These are phyloP conservation scores for Belgica antarctica DNA, from an alignment of 2,888 invertebrate species.

Conservation along the genomic window DNA sequence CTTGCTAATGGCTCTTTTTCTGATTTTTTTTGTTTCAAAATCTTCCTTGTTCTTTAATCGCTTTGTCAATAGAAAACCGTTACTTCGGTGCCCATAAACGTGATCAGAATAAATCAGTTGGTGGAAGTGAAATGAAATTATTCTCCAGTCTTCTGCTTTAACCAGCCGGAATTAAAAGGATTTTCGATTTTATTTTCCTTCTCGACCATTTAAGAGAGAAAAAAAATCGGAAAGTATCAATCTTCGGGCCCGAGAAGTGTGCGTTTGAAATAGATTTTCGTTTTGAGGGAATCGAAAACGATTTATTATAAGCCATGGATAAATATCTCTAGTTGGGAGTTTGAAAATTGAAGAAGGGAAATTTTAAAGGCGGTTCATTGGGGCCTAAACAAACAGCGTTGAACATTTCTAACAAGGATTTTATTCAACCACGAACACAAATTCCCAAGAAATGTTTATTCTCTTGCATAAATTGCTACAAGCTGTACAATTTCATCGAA, in stretches of 20 bases:
- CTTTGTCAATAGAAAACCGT: slow-evolving; percentile 39
- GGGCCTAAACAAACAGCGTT: neutral
- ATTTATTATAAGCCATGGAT: slow-evolving; percentile 24
- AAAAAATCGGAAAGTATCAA: neutral
- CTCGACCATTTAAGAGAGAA: neutral
- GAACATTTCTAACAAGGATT: neutral
- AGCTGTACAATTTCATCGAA: too few relatives aligned
- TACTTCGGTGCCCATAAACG: slow-evolving; percentile 22
- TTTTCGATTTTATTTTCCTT: slow-evolving; percentile 35
- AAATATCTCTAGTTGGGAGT: neutral
- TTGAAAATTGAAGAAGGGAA: slow-evolving; percentile 36
- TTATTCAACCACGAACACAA: too few relatives aligned
- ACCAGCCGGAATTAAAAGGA: slow-evolving; percentile 39
- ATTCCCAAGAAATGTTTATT: too few relatives aligned
- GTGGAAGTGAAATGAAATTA: slow-evolving; percentile 17
- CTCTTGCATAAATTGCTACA: too few relatives aligned
- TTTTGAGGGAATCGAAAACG: slow-evolving; percentile 13
- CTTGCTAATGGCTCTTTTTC: slow-evolving; percentile 38
- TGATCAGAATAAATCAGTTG: slow-evolving; percentile 19
- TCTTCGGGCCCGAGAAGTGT: neutral
- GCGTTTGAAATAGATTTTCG: slow-evolving; percentile 14
- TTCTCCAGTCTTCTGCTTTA: slow-evolving; percentile 22
- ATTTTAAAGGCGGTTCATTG: neutral
- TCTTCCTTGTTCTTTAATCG: slow-evolving; percentile 17
- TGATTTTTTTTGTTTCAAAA: slow-evolving; percentile 26